Base-by-base conservation (phyloP, 2,797 vertebrate species). In the Anas acuta region DNA sequence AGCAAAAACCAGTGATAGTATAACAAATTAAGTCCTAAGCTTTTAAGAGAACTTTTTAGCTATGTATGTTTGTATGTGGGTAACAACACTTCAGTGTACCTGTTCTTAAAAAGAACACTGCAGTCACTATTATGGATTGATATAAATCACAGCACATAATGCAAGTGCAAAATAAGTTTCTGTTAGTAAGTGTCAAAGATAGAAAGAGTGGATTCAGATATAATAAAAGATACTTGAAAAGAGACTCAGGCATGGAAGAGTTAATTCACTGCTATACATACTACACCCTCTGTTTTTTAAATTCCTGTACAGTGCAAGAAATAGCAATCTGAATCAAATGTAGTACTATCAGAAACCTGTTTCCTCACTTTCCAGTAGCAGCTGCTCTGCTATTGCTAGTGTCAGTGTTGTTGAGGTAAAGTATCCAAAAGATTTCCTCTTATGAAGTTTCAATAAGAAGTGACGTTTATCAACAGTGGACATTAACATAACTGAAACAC, bases 281-380 rank as follows among this genome's bases (percentile, higher is more conserved):
- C 22, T 32, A 37, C 9, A 67, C 28, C 6, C 17, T 53, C 23
- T 8, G 22, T 43, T 37, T 58, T 28, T 51, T 51, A 6, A 20
- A n/a, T 14, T 72, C 30, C 37, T 70, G 47, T 32, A 76, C 14
- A 62, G 8, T 33, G 13, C 30, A 54, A 20, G 53, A 30, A 45
- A 19, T 0, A 1, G 21, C 4, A 3, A 39, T 6, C 74, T 78
- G 11, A 90, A 43, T 11, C 19, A 39, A 13, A 8, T 2, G 37
- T 51, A 35, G 14, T 8, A 62, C 7, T 4, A 81, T 4, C 37
- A 78, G 66, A 84, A 88, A 57, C 3, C 4, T 73, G 19, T 13
- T 76, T 57, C 33, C 45, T 49, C 35, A n/a, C 21, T 35, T 75
- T 56, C 41, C 64, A 56, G 54, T 1, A 86, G 22, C 41, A 54